These are phyloP conservation scores for Psilanteris sp. DNA, from an alignment of 1,140 invertebrate species.

Conservation along the genomic window DNA sequence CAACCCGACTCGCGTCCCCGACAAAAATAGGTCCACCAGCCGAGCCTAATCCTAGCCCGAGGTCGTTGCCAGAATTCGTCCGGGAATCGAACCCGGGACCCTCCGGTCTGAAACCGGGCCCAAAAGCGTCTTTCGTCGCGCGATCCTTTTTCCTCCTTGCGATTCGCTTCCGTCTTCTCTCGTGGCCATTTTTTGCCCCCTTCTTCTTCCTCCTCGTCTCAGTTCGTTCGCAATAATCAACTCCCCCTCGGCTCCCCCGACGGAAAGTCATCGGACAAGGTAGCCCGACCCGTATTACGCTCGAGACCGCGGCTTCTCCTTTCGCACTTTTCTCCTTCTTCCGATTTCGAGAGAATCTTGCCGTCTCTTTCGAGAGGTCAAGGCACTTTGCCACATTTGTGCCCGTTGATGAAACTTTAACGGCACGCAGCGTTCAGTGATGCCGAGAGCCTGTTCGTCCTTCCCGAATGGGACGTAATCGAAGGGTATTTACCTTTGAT, in stretches of 20 bases:
- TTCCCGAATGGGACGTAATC: constrained; percentile 13
- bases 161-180: constrained; percentile 40
- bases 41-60: too few species aligned
- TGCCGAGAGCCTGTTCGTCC: constrained; percentile 5
- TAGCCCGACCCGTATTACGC: constrained; percentile 72
- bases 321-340: constrained; percentile 73
- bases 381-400: constrained; percentile 69
- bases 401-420: constrained; percentile 54
- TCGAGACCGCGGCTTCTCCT: constrained; percentile 59
- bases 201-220: constrained; percentile 40
- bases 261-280: constrained; percentile 75
- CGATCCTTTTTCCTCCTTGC: constrained; percentile 7
- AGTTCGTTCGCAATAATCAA: constrained; percentile 57
- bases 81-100: too few species aligned
- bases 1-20: too few species aligned
- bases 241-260: constrained; percentile 58
- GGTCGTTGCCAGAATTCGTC: too few species aligned
- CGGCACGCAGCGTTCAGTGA: constrained; percentile 20
- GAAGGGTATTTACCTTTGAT: constrained; percentile 40
- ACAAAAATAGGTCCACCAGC: too few species aligned
- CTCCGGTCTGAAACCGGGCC: too few species aligned
- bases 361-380: constrained; percentile 72
- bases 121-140: not conserved
- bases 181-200: constrained; percentile 26
- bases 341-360: constrained; percentile 51